phyloP scores from a whole-genome alignment of 2,888 invertebrate genomes.

The Eupithecia dodoneata region DNA sequence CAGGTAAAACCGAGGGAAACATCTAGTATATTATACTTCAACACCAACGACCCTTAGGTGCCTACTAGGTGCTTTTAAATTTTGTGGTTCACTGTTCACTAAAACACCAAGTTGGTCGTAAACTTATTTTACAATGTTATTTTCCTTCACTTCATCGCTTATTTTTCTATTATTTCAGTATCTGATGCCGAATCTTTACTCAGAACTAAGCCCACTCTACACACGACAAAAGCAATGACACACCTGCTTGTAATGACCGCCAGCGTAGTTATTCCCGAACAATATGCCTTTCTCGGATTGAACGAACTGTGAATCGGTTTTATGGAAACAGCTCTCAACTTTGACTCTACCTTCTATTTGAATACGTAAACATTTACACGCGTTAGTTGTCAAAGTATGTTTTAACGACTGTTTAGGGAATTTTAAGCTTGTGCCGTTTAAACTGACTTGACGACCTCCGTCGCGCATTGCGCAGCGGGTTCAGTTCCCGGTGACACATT shows the following conservation, averaged over 20 bases:
- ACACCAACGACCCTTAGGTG: too few relatives aligned
- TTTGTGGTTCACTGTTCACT: too few relatives aligned
- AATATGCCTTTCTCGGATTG: slow-evolving; percentile 22
- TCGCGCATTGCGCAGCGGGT: background rate
- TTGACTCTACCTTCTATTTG: slow-evolving; percentile 13
- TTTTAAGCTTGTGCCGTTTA: background rate
- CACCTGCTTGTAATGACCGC: slow-evolving; percentile 28
- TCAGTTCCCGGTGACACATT: background rate
- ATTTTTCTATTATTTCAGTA: background rate
- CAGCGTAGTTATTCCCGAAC: slow-evolving; percentile 19
- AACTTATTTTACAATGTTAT: too few relatives aligned
- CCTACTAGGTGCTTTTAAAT: too few relatives aligned
- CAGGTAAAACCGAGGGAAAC: too few relatives aligned
- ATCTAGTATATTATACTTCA: too few relatives aligned
- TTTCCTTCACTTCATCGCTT: background rate
- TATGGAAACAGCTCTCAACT: slow-evolving; percentile 19
- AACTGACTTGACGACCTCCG: background rate
- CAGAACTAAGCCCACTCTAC: slow-evolving; percentile 11
- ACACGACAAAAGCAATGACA: slow-evolving; percentile 26
- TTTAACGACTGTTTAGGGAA: slow-evolving; percentile 3
- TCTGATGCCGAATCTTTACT: slow-evolving; percentile 2
- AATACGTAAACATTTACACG: slow-evolving; percentile 6
- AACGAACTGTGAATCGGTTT: slow-evolving; percentile 12
- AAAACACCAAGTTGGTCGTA: too few relatives aligned
- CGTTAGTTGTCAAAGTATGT: background rate